Evolutionary conservation across 2,113 vertebrate genomes (phyloP).

Genomic region (Grus americana): DNA sequence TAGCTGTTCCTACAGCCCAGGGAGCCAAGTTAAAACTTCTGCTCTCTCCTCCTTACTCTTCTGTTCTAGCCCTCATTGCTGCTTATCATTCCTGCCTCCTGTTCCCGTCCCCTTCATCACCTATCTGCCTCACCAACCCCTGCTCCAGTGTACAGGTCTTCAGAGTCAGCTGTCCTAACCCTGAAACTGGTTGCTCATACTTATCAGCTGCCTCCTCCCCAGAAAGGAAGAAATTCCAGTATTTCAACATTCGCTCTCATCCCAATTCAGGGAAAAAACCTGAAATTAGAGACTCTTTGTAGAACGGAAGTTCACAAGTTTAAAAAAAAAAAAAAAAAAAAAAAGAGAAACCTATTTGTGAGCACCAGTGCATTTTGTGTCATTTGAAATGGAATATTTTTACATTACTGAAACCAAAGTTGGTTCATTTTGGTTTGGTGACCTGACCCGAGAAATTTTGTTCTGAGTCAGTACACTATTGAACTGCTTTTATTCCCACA

Average conservation of each 20-base stretch:
- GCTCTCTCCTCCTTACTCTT: not conserved
- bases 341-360: not conserved
- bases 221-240: constrained; percentile 43
- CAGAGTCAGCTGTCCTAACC: not conserved
- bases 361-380: not conserved
- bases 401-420: constrained; percentile 44
- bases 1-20: not conserved
- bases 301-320: constrained; percentile 46
- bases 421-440: constrained; percentile 49
- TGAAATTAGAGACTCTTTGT: not conserved
- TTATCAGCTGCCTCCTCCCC: not conserved
- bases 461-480: constrained; percentile 48
- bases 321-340: not conserved
- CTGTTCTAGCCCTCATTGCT: not conserved
- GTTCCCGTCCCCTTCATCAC: not conserved
- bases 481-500: constrained; percentile 44
- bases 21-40: not conserved
- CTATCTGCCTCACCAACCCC: not conserved
- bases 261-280: not conserved
- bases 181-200: constrained; percentile 11
- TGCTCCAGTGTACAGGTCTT: not conserved
- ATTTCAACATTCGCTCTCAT: constrained; percentile 32
- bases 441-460: constrained; percentile 45
- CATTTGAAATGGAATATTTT: constrained; percentile 44
- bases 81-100: not conserved